Base-by-base conservation (phyloP, 2,797 vertebrate genomes). In the Apodemus agrarius region DNA sequence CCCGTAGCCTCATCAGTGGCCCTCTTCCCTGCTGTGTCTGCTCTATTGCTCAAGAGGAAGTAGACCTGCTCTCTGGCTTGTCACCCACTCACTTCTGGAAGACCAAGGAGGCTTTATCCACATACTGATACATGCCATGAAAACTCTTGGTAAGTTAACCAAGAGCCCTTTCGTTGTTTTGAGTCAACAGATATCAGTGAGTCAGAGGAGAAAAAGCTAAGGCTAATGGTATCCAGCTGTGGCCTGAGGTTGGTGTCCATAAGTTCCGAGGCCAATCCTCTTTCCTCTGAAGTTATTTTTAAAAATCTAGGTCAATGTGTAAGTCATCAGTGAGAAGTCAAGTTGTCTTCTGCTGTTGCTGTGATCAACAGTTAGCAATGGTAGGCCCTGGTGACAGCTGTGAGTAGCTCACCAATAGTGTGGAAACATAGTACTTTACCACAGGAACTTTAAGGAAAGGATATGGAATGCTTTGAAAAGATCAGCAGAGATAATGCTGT, bases 231-330 rank as follows among this genome's bases (percentile, higher is more conserved):
- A 65, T 84, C 57, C 29, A 82, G 34, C n/a, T 92, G 13, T 83
- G 75, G 54, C 67, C 75, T 86, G 26, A 94, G 88, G 52, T 67
- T 87, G 59, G 16, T 19, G 17, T 80, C 37, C 54, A 16, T 11
- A 82, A 52, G 24, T 86, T 96, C 63, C 93, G 63, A 90, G 26
- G 65, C 29, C 34, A 88, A 46, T 46, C 12, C 6, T 75, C 26
- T 79, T 89, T 93, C 43, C 29, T 81, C 34, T 96, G 46, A 87
- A 85, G 49, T 93, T 91, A 91, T 84, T 84, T 95, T 95, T 90
- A 80, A 76, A 89, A 87, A 96, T 81, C 24, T 80, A 87, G 80
- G 80, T 96, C 84, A 90, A 29, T 31, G 21, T 65, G 76, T 26
- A 84, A 91, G 72, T 85, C 88, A 86, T 75, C 49, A 86, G 31